Conservation (phyloP, 2,888 invertebrate genomes). For the Cyclophora punctaria region DNA sequence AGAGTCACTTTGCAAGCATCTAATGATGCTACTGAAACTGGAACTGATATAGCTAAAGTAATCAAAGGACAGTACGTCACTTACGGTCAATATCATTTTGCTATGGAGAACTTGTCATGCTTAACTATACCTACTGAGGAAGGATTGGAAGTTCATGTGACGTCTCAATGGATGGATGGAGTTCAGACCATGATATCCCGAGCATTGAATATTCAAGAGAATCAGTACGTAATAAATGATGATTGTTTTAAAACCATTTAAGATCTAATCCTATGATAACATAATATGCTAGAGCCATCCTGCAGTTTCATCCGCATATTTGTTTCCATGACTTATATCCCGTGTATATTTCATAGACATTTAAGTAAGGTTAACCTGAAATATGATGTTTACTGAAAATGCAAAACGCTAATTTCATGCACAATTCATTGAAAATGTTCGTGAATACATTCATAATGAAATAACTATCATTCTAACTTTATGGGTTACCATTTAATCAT, state of each 20-base stretch:
- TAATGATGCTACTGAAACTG: conserved; percentile 33
- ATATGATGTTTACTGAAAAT: no score
- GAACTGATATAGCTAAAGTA: conserved; percentile 50
- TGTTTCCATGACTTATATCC: no score
- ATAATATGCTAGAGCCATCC: no score
- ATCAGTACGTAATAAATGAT: conserved; percentile 63
- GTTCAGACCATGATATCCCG: conserved; percentile 69
- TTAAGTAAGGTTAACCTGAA: no score
- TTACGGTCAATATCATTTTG: conserved; percentile 81
- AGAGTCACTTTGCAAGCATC: conserved; percentile 24
- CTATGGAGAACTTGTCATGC: conserved; percentile 81
- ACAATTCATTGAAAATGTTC: not conserved
- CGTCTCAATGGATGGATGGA: conserved; percentile 77
- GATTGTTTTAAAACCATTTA: no score
- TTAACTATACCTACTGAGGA: conserved; percentile 80
- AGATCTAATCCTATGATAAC: no score
- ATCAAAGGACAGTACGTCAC: conserved; percentile 69
- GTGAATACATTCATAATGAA: not conserved
- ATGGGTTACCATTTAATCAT: no score
- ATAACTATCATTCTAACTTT: no score
- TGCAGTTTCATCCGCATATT: no score
- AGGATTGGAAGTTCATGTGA: conserved; percentile 77
- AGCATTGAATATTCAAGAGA: conserved; percentile 70
- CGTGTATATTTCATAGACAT: no score
- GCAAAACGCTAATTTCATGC: no score